Conservation (phyloP, 2,797 vertebrate genomes). For the Amazona finschi region DNA sequence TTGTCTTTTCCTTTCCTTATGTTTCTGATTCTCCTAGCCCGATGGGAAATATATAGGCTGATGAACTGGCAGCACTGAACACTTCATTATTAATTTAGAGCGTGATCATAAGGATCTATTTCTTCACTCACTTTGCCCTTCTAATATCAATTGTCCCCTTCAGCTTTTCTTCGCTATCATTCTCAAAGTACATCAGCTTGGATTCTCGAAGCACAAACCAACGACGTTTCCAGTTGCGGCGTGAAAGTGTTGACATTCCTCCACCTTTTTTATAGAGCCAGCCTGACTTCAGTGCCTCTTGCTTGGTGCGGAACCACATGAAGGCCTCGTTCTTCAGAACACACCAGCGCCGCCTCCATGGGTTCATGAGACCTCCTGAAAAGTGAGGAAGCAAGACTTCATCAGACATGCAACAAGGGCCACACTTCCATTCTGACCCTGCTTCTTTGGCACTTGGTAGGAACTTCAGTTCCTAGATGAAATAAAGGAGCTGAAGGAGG, state of each 20-base stretch:
- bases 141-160: constrained; percentile 89
- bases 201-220: constrained; percentile 91
- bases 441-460: rapidly evolving
- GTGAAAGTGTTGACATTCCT: constrained; percentile 88
- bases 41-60: neutral
- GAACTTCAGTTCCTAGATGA: neutral
- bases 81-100: neutral
- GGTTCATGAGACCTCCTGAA: constrained; percentile 90
- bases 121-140: constrained; percentile 81
- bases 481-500: neutral
- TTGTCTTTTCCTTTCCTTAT: neutral
- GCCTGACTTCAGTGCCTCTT: constrained; percentile 89
- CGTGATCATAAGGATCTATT: neutral
- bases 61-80: neutral
- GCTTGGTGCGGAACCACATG: constrained; percentile 95
- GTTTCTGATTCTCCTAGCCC: neutral
- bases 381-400: neutral
- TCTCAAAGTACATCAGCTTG: constrained; percentile 92
- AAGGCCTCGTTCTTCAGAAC: constrained; percentile 93
- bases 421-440: neutral
- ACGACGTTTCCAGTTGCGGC: constrained; percentile 93
- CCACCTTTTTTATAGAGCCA: constrained; percentile 95
- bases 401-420: neutral
- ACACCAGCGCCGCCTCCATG: constrained; percentile 91
- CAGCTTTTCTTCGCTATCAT: constrained; percentile 89